These are phyloP conservation scores for Meda fulgida DNA, from an alignment of 2,797 vertebrate genomes.

Conservation along the genomic window DNA sequence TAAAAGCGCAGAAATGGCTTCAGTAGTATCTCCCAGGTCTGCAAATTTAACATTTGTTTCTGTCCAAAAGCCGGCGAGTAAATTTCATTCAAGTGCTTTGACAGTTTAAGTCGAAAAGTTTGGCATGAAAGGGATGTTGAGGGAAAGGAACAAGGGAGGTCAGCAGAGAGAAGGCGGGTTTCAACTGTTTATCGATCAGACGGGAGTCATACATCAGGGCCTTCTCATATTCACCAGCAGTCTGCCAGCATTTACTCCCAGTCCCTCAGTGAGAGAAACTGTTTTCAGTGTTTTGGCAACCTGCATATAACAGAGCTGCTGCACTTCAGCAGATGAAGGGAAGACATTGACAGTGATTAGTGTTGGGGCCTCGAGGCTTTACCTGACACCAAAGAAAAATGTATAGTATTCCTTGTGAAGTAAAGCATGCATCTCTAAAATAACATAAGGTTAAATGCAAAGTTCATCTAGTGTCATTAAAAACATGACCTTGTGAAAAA, in stretches of 20 bases:
- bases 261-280: constrained; percentile 46
- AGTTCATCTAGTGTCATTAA: neutral
- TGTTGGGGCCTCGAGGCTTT: constrained; percentile 29
- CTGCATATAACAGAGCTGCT: constrained; percentile 10
- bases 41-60: constrained; percentile 15
- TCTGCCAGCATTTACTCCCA: constrained; percentile 38
- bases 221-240: constrained; percentile 43
- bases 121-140: constrained; percentile 38
- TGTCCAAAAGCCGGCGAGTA: constrained; percentile 16
- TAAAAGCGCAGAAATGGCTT: neutral
- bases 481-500: neutral
- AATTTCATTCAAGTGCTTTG: constrained; percentile 28
- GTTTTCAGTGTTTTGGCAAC: constrained; percentile 47
- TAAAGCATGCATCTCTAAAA: constrained; percentile 11
- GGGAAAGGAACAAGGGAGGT: constrained; percentile 32
- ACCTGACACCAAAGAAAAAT: constrained; percentile 40
- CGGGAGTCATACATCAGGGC: constrained; percentile 53
- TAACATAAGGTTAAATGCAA: constrained; percentile 5
- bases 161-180: constrained; percentile 34
- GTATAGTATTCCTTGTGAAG: neutral
- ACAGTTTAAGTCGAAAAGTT: constrained; percentile 51
- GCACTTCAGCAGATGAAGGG: constrained; percentile 44
- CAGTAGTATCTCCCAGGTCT: neutral
- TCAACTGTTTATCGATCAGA: constrained; percentile 52
- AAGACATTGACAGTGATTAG: constrained; percentile 45